phyloP scores from a whole-genome alignment of 1,140 invertebrate genomes.

The Drosophila mauritiana region DNA sequence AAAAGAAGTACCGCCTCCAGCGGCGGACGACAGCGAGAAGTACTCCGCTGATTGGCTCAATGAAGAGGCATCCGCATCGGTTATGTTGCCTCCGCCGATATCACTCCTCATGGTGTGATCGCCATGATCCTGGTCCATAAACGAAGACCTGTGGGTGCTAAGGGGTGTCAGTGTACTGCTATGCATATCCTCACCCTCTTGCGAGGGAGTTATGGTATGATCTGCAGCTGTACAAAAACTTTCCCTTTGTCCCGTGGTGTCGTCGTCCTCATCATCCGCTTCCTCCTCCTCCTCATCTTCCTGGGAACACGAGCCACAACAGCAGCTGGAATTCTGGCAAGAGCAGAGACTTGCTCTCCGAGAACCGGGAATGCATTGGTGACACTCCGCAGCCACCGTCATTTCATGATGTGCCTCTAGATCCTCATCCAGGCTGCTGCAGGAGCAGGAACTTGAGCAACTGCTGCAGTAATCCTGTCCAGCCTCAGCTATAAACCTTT shows the following conservation, averaged over 20 bases:
- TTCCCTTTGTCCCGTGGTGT: conserved; percentile 64
- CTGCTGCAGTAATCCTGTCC: conserved; percentile 67
- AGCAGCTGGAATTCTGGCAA: conserved; percentile 68
- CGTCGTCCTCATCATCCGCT: conserved; percentile 53
- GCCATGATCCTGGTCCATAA: conserved; percentile 27
- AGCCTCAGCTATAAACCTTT: conserved; percentile 64
- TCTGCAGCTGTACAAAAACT: conserved; percentile 71
- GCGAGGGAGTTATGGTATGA: conserved; percentile 69
- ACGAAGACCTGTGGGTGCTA: conserved; percentile 46
- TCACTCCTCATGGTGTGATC: conserved; percentile 73
- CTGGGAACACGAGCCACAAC: conserved; percentile 49
- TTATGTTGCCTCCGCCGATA: conserved; percentile 37
- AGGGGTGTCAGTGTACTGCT: conserved; percentile 75
- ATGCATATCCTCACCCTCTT: conserved; percentile 57
- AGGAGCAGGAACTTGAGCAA: conserved; percentile 77
- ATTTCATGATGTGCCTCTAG: conserved; percentile 41
- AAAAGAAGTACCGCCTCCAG: conserved; percentile 18
- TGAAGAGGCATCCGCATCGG: conserved; percentile 74
- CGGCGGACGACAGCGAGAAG: conserved; percentile 69
- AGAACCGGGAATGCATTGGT: conserved; percentile 52
- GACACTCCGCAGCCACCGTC: conserved; percentile 74
- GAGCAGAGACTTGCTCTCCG: conserved; percentile 63
- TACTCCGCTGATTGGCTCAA: conserved; percentile 81
- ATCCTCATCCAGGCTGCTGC: conserved; percentile 75
- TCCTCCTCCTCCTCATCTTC: conserved; percentile 45